A percentile compares a stretch with the other conserved stretches of the same genome.
Evolutionary conservation across 2,797 vertebrate species (phyloP).

Genomic region (Sandelia bainsii): DNA sequence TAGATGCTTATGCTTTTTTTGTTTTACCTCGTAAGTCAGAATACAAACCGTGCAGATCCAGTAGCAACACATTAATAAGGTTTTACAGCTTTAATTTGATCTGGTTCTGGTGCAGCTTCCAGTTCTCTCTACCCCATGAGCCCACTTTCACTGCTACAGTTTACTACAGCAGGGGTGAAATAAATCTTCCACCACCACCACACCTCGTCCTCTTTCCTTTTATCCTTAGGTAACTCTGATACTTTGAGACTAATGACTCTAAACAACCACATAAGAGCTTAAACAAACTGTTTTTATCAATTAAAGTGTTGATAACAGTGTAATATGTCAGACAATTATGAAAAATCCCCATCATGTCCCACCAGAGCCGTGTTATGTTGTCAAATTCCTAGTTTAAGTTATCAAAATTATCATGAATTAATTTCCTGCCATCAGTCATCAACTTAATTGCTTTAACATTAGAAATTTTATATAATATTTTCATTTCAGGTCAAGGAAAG

Average conservation of each 20-base stretch:
- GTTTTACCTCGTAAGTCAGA: constrained; percentile 21
- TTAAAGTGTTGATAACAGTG: not conserved
- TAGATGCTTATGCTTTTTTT: constrained; percentile 28
- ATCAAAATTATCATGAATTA: too few species aligned
- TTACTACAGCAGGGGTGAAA: constrained; percentile 38
- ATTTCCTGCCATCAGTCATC: not conserved
- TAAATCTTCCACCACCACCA: constrained; percentile 22
- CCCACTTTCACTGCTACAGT: constrained; percentile 26
- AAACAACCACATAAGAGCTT: not conserved
- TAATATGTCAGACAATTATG: not conserved
- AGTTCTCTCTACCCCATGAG: constrained; percentile 24
- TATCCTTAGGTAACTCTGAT: constrained; percentile 35
- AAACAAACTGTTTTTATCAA: not conserved
- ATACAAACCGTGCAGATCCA: constrained; percentile 17
- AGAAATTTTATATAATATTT: too few species aligned
- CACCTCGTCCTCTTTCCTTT: constrained; percentile 12
- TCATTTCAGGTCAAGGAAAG: not conserved
- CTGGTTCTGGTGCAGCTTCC: constrained; percentile 29
- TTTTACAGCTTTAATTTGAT: constrained; percentile 46
- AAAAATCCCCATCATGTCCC: too few species aligned
- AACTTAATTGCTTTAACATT: not conserved
- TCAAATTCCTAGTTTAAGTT: too few species aligned
- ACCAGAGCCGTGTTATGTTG: too few species aligned
- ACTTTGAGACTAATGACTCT: not conserved
- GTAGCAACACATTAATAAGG: constrained; percentile 38